These are phyloP conservation scores for Holcopasites calliopsidis DNA, from an alignment of 1,140 invertebrate genomes.

Conservation along the genomic window DNA sequence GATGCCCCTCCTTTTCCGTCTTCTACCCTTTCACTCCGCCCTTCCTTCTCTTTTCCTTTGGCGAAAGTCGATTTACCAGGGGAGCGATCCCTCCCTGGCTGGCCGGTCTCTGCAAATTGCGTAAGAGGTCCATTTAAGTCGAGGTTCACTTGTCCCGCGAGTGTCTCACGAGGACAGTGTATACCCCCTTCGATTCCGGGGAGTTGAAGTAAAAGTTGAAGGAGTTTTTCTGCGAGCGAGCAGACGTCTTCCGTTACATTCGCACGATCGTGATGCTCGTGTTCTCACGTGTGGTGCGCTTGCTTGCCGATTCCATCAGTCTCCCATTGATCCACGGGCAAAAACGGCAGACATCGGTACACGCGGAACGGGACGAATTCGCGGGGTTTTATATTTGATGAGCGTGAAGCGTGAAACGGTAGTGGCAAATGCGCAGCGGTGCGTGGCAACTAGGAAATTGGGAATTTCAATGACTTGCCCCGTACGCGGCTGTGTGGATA, in stretches of 20 bases:
- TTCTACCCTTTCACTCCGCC: not conserved
- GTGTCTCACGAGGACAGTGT: conserved; percentile 42
- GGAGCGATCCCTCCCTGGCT: conserved; percentile 17
- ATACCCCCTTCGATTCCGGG: conserved; percentile 30
- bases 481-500: not conserved
- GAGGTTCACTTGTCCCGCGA: conserved; percentile 18
- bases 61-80: conserved; percentile 47
- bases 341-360: not conserved
- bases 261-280: conserved; percentile 27
- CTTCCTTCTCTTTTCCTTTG: conserved; percentile 10
- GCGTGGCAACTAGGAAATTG: conserved; percentile 53
- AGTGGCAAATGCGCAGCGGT: conserved; percentile 42
- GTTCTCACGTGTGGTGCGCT: not conserved
- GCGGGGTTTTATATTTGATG: conserved; percentile 53
- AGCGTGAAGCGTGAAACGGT: conserved; percentile 47
- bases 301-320: not conserved
- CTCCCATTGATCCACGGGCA: not conserved
- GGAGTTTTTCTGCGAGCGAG: conserved; percentile 36
- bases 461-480: conserved; percentile 47
- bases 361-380: conserved; percentile 41
- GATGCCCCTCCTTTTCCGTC: not conserved
- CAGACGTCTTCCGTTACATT: conserved; percentile 1
- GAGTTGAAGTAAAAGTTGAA: conserved; percentile 47
- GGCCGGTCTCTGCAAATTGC: conserved; percentile 46
- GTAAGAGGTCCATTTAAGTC: conserved; percentile 31